phyloP scores from a whole-genome alignment of 1,140 invertebrate species.

The Sycobia sp. region DNA sequence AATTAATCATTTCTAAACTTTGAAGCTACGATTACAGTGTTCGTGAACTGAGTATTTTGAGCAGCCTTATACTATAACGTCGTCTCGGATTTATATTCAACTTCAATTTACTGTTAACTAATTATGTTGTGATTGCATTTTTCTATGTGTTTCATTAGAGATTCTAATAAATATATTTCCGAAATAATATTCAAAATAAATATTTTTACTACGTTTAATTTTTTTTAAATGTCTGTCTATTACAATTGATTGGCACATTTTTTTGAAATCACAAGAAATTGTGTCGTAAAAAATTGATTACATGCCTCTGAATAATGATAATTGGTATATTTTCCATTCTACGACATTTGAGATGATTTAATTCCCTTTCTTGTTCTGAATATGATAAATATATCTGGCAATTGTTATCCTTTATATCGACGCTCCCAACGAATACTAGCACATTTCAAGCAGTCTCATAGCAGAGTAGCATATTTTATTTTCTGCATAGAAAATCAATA shows the following conservation, averaged over 20 bases:
- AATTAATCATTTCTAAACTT: constrained; percentile 31
- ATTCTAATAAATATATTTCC: too few species aligned
- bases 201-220: neutral
- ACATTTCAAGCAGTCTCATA: too few species aligned
- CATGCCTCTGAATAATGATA: too few species aligned
- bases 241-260: constrained; percentile 11
- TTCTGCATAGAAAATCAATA: too few species aligned
- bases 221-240: neutral
- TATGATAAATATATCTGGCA: too few species aligned
- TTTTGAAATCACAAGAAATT: constrained; percentile 9
- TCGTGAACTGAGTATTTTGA: constrained; percentile 53
- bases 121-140: constrained; percentile 54
- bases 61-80: constrained; percentile 48
- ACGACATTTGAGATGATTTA: too few species aligned
- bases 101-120: constrained; percentile 24
- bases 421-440: too few species aligned
- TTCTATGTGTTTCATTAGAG: constrained; percentile 42
- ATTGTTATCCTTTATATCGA: too few species aligned
- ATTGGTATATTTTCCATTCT: too few species aligned
- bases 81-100: constrained; percentile 35
- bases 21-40: constrained; percentile 58
- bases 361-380: too few species aligned
- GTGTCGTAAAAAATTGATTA: neutral
- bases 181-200: too few species aligned
- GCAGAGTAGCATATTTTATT: too few species aligned